Base-by-base conservation (phyloP, 2,888 invertebrate species). In the Cantharis rufa region DNA sequence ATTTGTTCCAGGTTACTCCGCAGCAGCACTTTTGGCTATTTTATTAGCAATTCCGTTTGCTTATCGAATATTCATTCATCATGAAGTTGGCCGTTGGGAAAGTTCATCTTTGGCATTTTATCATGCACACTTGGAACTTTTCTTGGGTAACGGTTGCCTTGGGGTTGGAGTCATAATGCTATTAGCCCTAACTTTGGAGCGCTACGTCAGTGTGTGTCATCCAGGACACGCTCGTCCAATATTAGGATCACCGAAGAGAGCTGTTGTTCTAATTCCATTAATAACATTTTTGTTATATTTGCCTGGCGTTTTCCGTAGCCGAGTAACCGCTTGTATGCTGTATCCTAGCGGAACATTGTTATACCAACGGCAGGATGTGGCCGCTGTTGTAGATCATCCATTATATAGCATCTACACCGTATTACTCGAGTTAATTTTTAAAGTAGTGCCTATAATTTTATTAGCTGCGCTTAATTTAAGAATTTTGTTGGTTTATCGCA, bases 91-190 rank as follows among this genome's bases (percentile, higher is more conserved):
- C 11, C 90, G 91, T 79, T 93, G 93, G 93, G 90, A 89, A 81
- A 91, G 90, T 82, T 90, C 91, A 82, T 87, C 90, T 0, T 92
- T 92, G 79, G 93, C 93, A 7, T 92, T 93, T 84, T 94, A 93
- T 84, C 92, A 92, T 82, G 91, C 92, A 9, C 92, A 94, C 83
- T 87, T 94, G 81, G 93, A 94, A 85, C 90, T 94, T 69, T 93
- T 93, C 82, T 88, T 94, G 64, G 93, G 94, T 72, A 94, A 94
- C 84, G 93, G 92, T 21, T 94, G 93, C 83, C 87, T 93, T 79
- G 93, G 94, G 61, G 91, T 93, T n/a, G 94, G 94, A 73, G 94
- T 94, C 2, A 91, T 94, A 91, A 92, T 94, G 92, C 90, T 94
- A 13, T 88, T 94, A 71, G 93, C 93, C 10, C 89, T 94, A 82